Conservation (phyloP, 2,113 vertebrate species). For the Illadopsis cleaveri region DNA sequence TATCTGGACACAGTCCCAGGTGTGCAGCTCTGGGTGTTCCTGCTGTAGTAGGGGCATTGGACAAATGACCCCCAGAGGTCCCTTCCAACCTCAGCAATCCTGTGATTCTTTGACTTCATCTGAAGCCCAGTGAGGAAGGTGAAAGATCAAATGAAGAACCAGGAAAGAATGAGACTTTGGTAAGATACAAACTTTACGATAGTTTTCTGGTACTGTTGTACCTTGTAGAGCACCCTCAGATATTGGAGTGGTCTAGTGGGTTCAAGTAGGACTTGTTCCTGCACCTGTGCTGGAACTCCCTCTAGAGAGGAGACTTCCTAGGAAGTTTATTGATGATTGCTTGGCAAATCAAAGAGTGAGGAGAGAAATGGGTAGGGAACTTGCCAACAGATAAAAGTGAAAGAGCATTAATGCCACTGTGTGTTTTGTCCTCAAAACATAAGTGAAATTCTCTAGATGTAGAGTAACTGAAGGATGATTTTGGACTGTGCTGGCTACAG, state of each 20-base stretch:
- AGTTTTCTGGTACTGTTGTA: background rate
- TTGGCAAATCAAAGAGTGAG: background rate
- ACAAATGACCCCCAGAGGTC: background rate
- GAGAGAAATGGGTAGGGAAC: background rate
- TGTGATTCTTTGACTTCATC: background rate
- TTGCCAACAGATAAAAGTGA: background rate
- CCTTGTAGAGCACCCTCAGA: background rate
- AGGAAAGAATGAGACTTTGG: background rate
- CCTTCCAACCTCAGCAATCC: background rate
- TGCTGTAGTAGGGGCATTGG: background rate
- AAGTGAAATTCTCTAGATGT: background rate
- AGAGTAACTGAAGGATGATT: background rate
- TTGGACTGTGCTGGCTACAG: background rate
- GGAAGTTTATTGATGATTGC: background rate
- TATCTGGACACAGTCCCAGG: fast-evolving
- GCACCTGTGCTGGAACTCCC: background rate
- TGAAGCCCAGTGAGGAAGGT: background rate
- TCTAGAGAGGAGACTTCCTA: background rate
- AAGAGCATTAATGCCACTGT: background rate
- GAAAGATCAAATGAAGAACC: background rate
- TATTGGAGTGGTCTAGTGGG: background rate
- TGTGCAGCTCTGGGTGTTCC: background rate
- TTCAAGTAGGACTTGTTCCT: background rate
- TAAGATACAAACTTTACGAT: background rate
- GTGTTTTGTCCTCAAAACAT: background rate